Evolutionary conservation across 2,888 invertebrate species (phyloP).

Genomic region (Hemicrepidius hirtus): DNA sequence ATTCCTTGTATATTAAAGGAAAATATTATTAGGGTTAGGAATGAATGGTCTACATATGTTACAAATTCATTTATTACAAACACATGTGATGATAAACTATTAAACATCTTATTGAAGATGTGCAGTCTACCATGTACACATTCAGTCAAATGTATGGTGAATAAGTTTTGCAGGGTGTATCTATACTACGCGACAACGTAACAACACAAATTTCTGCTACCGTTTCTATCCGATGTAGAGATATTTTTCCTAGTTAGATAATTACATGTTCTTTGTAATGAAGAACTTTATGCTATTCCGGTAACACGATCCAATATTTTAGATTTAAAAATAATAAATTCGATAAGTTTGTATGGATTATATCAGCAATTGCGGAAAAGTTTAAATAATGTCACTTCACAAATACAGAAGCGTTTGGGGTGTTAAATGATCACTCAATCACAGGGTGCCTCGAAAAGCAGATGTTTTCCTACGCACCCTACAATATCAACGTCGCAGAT

Average conservation of each 20-base stretch:
- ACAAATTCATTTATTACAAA: slow-evolving; percentile 65
- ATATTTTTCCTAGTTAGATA: too few species aligned
- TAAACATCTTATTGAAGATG: slow-evolving; percentile 67
- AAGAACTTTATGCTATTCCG: too few species aligned
- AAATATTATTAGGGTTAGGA: slow-evolving; percentile 46
- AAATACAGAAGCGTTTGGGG: slow-evolving; percentile 59
- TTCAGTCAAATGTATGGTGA: slow-evolving; percentile 36
- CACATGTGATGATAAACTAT: slow-evolving; percentile 68
- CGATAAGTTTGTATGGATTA: slow-evolving; percentile 29
- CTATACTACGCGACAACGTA: slow-evolving; percentile 41
- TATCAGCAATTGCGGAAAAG: slow-evolving; percentile 44
- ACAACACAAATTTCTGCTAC: neutral
- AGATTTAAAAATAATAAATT: slow-evolving; percentile 16
- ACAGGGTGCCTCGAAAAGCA: slow-evolving; percentile 57
- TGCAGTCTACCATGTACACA: slow-evolving; percentile 61
- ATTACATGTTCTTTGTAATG: too few species aligned
- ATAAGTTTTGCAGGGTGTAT: slow-evolving; percentile 25
- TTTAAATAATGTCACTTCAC: slow-evolving; percentile 59
- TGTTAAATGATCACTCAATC: slow-evolving; percentile 63
- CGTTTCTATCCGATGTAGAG: neutral
- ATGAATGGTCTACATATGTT: slow-evolving; percentile 56
- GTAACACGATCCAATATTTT: too few species aligned
- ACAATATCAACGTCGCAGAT: slow-evolving; percentile 36
- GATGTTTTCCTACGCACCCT: slow-evolving; percentile 57
- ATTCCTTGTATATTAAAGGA: slow-evolving; percentile 16